Evolutionary conservation across 2,113 vertebrate genomes (phyloP).

Genomic region (Zapornia atra): DNA sequence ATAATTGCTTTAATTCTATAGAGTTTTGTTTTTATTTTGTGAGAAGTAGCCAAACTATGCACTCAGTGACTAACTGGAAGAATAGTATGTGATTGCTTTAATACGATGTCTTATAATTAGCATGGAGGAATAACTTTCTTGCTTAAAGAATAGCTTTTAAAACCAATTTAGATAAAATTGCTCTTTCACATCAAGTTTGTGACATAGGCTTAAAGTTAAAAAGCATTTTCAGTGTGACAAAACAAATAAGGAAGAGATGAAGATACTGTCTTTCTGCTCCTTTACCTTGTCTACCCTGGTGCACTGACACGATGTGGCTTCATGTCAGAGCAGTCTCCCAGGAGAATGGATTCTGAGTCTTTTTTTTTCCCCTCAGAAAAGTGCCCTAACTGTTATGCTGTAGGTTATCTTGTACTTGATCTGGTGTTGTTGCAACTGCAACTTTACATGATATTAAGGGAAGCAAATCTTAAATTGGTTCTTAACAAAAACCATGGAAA

Average conservation of each 20-base stretch:
- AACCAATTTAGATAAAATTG: background rate
- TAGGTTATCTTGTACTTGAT: background rate
- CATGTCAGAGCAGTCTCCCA: background rate
- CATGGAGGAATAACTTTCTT: background rate
- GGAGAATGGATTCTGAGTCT: accelerated
- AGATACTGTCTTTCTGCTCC: background rate
- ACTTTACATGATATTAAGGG: background rate
- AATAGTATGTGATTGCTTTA: background rate
- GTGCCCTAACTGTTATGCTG: background rate
- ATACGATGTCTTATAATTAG: background rate
- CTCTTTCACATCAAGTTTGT: background rate
- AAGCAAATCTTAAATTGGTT: background rate
- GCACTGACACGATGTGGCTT: accelerated
- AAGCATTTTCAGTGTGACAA: background rate
- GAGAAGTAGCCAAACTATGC: background rate
- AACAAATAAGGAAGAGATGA: background rate
- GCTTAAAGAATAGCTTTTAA: background rate
- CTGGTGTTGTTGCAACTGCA: background rate
- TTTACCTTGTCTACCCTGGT: background rate
- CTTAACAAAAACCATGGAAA: background rate
- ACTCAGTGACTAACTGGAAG: background rate
- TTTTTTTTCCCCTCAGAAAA: background rate
- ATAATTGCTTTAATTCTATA: background rate
- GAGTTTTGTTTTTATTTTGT: background rate
- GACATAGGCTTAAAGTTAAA: background rate